Conservation (phyloP, 2,113 vertebrate genomes). For the Gambusia holbrooki region DNA sequence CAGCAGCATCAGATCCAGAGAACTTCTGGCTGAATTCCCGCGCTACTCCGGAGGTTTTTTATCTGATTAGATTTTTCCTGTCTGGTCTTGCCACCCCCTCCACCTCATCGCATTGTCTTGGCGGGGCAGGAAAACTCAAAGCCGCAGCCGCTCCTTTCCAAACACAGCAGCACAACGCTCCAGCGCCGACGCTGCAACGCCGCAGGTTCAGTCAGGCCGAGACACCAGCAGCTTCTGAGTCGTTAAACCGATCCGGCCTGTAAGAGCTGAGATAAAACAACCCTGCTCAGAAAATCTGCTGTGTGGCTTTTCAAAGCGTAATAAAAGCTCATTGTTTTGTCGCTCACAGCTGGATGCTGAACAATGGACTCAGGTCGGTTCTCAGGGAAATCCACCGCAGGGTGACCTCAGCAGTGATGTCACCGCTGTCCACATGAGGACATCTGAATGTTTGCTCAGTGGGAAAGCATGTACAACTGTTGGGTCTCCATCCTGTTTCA, state of each 20-base stretch:
- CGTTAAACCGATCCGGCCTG: background rate
- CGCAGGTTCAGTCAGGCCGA: constrained; percentile 1
- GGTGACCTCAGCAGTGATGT: constrained; percentile 38
- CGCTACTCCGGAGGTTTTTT: background rate
- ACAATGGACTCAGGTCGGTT: constrained; percentile 41
- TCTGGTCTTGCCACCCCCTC: constrained; percentile 14
- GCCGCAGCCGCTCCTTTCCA: background rate
- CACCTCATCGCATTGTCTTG: constrained; percentile 10
- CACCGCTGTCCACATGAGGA: constrained; percentile 26
- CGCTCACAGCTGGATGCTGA: constrained; percentile 27
- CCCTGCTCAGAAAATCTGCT: background rate
- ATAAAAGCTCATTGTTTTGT: constrained; percentile 14
- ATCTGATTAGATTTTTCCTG: constrained; percentile 21
- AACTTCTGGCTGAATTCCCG: constrained; percentile 6
- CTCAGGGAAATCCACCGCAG: constrained; percentile 9
- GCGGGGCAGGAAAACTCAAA: constrained; percentile 4
- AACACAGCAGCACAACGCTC: background rate
- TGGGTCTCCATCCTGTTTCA: constrained; percentile 22
- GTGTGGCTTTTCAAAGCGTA: background rate
- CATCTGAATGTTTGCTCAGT: background rate
- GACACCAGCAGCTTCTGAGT: background rate
- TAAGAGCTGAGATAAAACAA: constrained; percentile 1
- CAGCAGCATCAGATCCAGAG: background rate
- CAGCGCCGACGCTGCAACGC: background rate
- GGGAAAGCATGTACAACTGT: background rate